Base-by-base conservation (phyloP, 2,797 vertebrate species). In the Coluber constrictor region DNA sequence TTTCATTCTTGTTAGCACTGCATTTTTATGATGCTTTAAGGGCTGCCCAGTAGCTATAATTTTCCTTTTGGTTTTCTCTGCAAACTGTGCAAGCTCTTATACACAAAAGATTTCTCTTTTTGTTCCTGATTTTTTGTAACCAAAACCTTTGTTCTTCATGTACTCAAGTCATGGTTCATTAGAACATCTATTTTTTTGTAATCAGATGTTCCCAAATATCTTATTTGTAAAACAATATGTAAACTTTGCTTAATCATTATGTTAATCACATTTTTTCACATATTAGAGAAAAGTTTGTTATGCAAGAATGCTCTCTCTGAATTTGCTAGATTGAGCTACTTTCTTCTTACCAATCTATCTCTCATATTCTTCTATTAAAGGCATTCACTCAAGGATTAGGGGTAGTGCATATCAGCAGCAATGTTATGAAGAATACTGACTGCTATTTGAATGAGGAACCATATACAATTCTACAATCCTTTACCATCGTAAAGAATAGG, bases 171-270 rank as follows among this genome's bases (percentile, higher is more conserved):
- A 92, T 1, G 1, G 2, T 13, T 90, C 47, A 86, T 94, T 95
- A 87, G 93, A 89, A 43, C 18, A 57, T 88, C 15, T 37, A 0
- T 92, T 93, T 94, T 94, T 94, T 63, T 91, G 27, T 88, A 47
- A 54, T 92, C n/a, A 12, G 57, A 91, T 43, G 8, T 89, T 12
- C 5, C 92, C 93, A 47, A 1, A 7, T 86, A 94, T 91, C 95
- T 32, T 1, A 86, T 91, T 13, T 87, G 2, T 87, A 66, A 90
- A 86, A 57, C n/a, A 90, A 91, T 66, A 91, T 29, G 8, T 79
- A 92, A 88, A 61, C 92, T 93, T 89, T 93, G 43, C 94, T 94
- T 92, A 95, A 95, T 37, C 37, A 94, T 1, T 90, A 89, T 92
- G 29, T 93, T 94, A 95, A 96, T 93, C 83, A 63, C 63, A 93